phyloP scores from a whole-genome alignment of 2,113 vertebrate genomes.

The Emydocephalus ijimae region DNA sequence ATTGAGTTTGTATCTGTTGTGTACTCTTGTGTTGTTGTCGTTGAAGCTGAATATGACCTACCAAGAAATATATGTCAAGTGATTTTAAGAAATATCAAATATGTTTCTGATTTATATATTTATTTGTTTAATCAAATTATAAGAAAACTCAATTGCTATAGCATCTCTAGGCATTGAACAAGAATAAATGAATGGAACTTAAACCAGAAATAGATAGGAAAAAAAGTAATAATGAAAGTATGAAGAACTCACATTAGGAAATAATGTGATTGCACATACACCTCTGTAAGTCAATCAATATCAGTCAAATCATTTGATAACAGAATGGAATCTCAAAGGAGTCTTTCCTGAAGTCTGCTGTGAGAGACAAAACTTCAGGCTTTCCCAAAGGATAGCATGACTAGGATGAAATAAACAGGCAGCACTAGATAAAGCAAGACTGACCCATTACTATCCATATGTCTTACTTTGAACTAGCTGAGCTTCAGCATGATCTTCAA shows the following conservation, averaged over 20 bases:
- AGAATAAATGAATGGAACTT: not conserved
- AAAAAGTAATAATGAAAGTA: not conserved
- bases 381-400: not conserved
- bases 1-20: too few species aligned
- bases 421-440: too few species aligned
- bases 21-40: too few species aligned
- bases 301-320: not conserved
- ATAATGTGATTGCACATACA: not conserved
- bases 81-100: not conserved
- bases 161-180: not conserved
- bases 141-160: not conserved
- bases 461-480: not conserved
- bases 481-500: not conserved
- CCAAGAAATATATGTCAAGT: not conserved
- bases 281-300: not conserved
- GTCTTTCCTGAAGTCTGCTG: not conserved
- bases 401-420: too few species aligned
- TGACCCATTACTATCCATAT: not conserved
- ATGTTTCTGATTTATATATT: not conserved
- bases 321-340: not conserved
- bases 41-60: not conserved
- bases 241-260: not conserved
- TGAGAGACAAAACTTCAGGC: not conserved
- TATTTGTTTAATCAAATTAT: not conserved
- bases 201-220: not conserved